These are phyloP conservation scores for Melanerpes aurifrons DNA, from an alignment of 2,113 vertebrate species.

Conservation along the genomic window DNA sequence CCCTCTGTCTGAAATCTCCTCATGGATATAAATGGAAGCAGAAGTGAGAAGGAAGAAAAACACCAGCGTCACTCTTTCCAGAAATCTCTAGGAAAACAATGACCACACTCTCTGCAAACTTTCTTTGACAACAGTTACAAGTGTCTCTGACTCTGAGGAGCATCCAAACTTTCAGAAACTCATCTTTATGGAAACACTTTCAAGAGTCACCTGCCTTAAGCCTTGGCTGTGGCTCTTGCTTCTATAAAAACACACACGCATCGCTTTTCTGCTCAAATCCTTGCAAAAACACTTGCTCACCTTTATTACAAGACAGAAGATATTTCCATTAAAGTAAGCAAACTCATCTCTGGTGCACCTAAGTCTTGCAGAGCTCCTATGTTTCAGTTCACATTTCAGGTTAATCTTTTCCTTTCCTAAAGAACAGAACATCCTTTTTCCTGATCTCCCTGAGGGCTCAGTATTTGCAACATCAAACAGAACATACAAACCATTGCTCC, in stretches of 20 bases:
- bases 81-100: not conserved
- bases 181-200: not conserved
- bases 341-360: slow-evolving; percentile 55
- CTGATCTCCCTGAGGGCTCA: slow-evolving; percentile 72
- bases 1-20: not conserved
- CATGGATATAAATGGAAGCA: not conserved
- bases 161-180: not conserved
- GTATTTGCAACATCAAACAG: slow-evolving; percentile 81
- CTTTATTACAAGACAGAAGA: slow-evolving; percentile 45
- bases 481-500: slow-evolving; percentile 73
- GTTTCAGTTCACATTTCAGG: slow-evolving; percentile 77
- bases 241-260: not conserved
- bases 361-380: slow-evolving; percentile 67
- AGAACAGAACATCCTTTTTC: slow-evolving; percentile 79
- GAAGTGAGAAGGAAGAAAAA: not conserved
- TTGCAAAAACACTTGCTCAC: slow-evolving; percentile 42
- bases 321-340: slow-evolving; percentile 62
- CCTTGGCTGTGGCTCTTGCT: not conserved
- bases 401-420: slow-evolving; percentile 80
- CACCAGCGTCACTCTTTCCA: not conserved
- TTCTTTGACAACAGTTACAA: not conserved
- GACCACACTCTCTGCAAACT: not conserved
- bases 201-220: not conserved
- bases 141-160: not conserved
- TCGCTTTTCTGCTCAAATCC: slow-evolving; percentile 51